These are phyloP conservation scores for Rhopalosiphum nymphaeae DNA, from an alignment of 2,888 invertebrate species.

Conservation along the genomic window DNA sequence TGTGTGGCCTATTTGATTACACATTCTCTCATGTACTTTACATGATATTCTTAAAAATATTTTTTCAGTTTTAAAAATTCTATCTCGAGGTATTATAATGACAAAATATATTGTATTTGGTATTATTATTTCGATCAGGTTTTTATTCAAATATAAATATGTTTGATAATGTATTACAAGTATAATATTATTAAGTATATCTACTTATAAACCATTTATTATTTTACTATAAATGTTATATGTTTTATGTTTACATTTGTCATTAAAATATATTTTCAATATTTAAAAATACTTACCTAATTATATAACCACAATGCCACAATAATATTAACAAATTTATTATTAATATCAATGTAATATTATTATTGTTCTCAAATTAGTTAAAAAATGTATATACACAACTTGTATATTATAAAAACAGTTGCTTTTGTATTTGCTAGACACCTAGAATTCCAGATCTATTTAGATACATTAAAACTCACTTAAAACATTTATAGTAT, in stretches of 20 bases:
- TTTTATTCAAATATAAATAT: not conserved
- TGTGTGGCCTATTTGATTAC: conserved; percentile 58
- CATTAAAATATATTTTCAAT: not conserved
- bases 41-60: conserved; percentile 40
- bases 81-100: not conserved
- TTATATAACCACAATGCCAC: not conserved
- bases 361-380: not conserved
- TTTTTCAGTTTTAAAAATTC: conserved; percentile 30
- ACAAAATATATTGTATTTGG: not conserved
- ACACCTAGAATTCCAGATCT: not conserved
- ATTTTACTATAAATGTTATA: not conserved
- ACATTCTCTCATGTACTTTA: conserved; percentile 32
- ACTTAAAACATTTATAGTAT: not conserved
- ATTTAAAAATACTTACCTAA: not conserved
- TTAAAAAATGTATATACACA: not conserved
- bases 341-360: not conserved
- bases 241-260: not conserved
- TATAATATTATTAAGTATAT: not conserved
- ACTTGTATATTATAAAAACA: not conserved
- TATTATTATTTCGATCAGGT: conserved; percentile 39
- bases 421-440: not conserved
- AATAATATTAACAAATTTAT: not conserved
- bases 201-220: conserved; percentile 6
- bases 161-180: not conserved
- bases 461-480: not conserved